Evolutionary conservation across 2,888 invertebrate genomes (phyloP).

Genomic region (Diploptera punctata): DNA sequence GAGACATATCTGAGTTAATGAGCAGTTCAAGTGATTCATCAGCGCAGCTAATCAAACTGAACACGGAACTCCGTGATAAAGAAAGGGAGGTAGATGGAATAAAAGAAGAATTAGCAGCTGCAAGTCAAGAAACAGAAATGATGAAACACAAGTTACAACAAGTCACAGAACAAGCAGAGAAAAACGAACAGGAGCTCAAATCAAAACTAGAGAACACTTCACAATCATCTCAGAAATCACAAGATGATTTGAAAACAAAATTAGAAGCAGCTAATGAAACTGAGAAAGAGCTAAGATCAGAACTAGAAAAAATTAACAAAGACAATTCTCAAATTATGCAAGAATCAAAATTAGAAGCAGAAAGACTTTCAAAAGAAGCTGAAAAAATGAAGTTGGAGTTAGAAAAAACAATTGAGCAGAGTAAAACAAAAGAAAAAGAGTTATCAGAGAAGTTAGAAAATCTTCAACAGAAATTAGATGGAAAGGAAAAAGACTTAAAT

Average conservation of each 20-base stretch:
- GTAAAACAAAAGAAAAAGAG: constrained; percentile 61
- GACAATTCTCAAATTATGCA: constrained; percentile 52
- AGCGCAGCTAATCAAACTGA: constrained; percentile 63
- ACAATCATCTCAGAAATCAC: constrained; percentile 55
- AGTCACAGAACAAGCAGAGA: constrained; percentile 48
- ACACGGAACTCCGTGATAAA: constrained; percentile 62
- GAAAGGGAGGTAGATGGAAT: constrained; percentile 56
- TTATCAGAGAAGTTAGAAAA: constrained; percentile 51
- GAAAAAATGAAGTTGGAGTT: constrained; percentile 59
- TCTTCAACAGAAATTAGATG: constrained; percentile 43
- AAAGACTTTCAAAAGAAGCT: constrained; percentile 60
- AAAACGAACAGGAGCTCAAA: constrained; percentile 46
- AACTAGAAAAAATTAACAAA: constrained; percentile 55
- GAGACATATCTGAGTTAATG: constrained; percentile 61
- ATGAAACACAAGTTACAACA: constrained; percentile 59
- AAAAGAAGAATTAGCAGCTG: constrained; percentile 45
- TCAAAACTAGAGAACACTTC: constrained; percentile 46
- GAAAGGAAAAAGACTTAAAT: constrained; percentile 56
- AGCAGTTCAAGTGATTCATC: constrained; percentile 66
- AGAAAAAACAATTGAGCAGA: constrained; percentile 60
- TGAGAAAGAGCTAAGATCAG: constrained; percentile 54
- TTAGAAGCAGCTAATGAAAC: constrained; percentile 56
- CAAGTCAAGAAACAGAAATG: constrained; percentile 45
- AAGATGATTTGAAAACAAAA: constrained; percentile 54
- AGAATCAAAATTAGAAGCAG: constrained; percentile 49